These are phyloP conservation scores for Brachionus plicatilis DNA, from an alignment of 1,140 invertebrate genomes.

Conservation along the genomic window DNA sequence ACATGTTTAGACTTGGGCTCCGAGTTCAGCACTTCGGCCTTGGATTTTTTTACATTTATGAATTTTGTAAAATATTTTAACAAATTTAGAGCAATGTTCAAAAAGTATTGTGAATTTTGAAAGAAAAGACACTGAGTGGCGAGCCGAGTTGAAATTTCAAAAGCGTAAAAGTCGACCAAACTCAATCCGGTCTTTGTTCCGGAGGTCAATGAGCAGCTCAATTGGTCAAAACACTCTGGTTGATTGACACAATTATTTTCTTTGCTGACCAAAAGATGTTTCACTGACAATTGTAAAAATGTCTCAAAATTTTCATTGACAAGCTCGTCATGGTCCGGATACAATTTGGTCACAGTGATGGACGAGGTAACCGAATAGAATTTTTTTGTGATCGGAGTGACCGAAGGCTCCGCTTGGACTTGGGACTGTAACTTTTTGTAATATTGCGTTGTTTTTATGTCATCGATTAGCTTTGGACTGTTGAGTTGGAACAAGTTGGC, in stretches of 20 bases:
- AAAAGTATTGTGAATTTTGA: background rate
- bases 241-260: background rate
- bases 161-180: background rate
- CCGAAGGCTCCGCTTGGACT: background rate
- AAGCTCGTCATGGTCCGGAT: background rate
- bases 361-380: background rate
- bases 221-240: background rate
- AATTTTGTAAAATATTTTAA: background rate
- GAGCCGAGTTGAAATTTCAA: background rate
- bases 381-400: background rate
- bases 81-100: background rate
- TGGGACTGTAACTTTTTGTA: background rate
- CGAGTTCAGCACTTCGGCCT: background rate
- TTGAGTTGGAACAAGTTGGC: background rate
- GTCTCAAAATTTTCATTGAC: background rate
- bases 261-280: background rate
- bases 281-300: slow-evolving; percentile 8
- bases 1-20: background rate
- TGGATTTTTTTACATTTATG: background rate
- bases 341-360: background rate
- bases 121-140: background rate
- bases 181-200: background rate
- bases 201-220: background rate
- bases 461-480: background rate
- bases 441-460: background rate